A percentile compares a stretch with the other conserved stretches of the same genome.
These are phyloP conservation scores for Pitangus sulphuratus DNA, from an alignment of 2,797 vertebrate species.

Conservation along the genomic window DNA sequence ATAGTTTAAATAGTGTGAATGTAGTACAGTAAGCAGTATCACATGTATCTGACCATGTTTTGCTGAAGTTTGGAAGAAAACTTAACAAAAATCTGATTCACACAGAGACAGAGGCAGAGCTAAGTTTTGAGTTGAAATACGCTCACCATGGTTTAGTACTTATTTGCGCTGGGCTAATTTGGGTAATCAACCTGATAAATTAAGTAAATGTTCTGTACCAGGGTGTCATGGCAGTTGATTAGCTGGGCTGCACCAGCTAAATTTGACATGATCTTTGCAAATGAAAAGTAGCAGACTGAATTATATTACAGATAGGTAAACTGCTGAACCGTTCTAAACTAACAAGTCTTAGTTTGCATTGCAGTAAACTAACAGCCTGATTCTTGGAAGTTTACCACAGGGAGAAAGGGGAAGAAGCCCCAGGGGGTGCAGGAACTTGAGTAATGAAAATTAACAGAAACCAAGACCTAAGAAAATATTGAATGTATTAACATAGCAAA, in stretches of 20 bases:
- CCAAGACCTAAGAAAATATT: not conserved
- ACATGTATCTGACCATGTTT: not conserved
- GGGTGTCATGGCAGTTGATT: not conserved
- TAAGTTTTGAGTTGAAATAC: not conserved
- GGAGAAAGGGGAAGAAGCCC: not conserved
- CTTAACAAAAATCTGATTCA: not conserved
- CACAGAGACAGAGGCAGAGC: not conserved
- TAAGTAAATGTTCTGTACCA: not conserved
- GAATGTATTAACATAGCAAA: not conserved
- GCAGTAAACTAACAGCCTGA: not conserved
- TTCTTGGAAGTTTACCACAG: not conserved
- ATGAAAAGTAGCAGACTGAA: not conserved
- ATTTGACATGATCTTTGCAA: not conserved
- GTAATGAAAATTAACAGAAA: not conserved
- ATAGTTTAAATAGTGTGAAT: not conserved
- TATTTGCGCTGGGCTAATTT: not conserved
- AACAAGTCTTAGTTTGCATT: not conserved
- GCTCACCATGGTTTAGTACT: not conserved
- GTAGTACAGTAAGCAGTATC: not conserved
- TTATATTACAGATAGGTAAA: not conserved
- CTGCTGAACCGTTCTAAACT: not conserved
- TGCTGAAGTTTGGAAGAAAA: not conserved
- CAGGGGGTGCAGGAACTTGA: not conserved
- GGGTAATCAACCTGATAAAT: not conserved
- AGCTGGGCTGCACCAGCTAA: not conserved